A percentile compares a stretch with the other conserved stretches of the same genome.
Evolutionary conservation across 2,113 vertebrate genomes (phyloP).

Genomic region (Sardina pilchardus): DNA sequence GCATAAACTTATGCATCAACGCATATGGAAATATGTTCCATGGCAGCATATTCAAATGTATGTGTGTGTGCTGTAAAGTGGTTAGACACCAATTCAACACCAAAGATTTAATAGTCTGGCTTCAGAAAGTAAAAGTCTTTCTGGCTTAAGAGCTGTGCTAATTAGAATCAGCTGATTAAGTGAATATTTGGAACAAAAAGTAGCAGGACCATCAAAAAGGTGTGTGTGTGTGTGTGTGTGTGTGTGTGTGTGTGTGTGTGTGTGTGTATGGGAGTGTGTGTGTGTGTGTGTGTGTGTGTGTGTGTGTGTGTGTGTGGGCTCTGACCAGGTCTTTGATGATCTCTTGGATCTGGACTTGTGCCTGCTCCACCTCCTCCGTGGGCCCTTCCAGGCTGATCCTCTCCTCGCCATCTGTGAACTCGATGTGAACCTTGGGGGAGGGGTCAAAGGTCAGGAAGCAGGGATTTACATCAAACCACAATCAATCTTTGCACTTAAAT

Average conservation of each 20-base stretch:
- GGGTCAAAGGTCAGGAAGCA: background rate
- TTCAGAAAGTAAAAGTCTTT: no score
- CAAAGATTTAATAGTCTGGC: no score
- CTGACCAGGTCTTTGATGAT: constrained; percentile 78
- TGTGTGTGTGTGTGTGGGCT: background rate
- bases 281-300: background rate
- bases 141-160: no score
- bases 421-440: constrained; percentile 71
- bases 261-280: background rate
- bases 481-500: background rate
- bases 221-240: background rate
- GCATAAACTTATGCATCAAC: no score
- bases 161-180: no score
- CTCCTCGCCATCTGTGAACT: constrained; percentile 80
- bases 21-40: no score
- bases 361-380: constrained; percentile 74
- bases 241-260: background rate
- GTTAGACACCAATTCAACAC: no score
- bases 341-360: constrained; percentile 75
- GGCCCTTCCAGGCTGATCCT: constrained; percentile 77
- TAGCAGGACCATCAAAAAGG: no score
- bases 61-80: no score
- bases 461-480: background rate
- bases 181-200: no score
- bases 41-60: no score